A percentile compares a stretch with the other conserved stretches of the same genome.
Conservation (phyloP, 2,113 vertebrate genomes). For the Hoplias malabaricus region DNA sequence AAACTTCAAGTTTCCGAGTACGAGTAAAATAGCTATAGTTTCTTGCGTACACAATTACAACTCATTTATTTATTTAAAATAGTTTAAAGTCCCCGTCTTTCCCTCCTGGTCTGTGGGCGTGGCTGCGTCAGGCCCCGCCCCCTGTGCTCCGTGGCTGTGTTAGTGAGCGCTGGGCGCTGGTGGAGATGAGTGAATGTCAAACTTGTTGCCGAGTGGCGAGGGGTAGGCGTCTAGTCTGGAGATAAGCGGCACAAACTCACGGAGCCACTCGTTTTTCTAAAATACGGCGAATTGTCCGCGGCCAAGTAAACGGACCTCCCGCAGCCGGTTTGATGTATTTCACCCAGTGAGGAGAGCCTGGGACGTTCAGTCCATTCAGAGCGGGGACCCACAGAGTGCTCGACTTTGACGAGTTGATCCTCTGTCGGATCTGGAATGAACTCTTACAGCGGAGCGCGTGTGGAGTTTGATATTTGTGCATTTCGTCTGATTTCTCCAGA, state of each 20-base stretch:
- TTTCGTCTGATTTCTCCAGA: background rate
- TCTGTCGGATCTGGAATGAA: background rate
- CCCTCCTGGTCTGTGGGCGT: background rate
- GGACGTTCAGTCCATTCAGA: constrained; percentile 25
- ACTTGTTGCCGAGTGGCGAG: constrained; percentile 51
- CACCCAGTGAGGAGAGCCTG: constrained; percentile 5
- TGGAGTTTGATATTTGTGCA: background rate
- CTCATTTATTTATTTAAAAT: too few species aligned
- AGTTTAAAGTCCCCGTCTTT: background rate
- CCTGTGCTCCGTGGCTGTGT: constrained; percentile 40
- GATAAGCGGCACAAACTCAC: background rate
- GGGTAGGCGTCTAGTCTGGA: constrained; percentile 32
- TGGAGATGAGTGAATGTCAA: constrained; percentile 56
- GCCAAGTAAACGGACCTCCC: background rate
- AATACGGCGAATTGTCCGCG: background rate
- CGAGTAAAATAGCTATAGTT: too few species aligned
- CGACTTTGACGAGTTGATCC: background rate
- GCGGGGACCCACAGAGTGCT: constrained; percentile 1
- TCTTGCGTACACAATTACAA: too few species aligned
- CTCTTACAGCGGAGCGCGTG: background rate
- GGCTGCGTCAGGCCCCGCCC: constrained; percentile 23
- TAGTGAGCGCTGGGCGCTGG: constrained; percentile 43
- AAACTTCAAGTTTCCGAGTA: too few species aligned
- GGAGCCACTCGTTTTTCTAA: background rate
- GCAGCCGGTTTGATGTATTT: constrained; percentile 10